Evolutionary conservation across 2,888 invertebrate species (phyloP).

Genomic region (Lycophotia porphyrea): DNA sequence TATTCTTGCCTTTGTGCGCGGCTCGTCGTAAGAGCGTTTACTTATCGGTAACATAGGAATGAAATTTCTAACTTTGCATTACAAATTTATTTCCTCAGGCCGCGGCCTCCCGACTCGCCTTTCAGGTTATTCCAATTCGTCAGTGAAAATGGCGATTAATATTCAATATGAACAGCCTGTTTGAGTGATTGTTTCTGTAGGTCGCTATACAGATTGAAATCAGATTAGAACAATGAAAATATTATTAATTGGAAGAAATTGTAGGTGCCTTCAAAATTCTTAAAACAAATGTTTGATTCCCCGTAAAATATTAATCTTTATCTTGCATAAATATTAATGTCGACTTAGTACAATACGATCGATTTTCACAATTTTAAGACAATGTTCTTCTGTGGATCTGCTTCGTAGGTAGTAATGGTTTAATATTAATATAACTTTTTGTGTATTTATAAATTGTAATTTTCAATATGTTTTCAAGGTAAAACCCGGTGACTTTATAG

Average conservation of each 20-base stretch:
- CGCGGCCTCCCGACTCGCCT: constrained; percentile 80
- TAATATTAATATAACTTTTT: constrained; percentile 2
- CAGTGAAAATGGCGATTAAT: constrained; percentile 89
- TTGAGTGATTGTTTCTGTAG: constrained; percentile 88
- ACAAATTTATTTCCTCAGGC: constrained; percentile 88
- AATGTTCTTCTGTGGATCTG: constrained; percentile 29
- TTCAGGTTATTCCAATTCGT: constrained; percentile 87
- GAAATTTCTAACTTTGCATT: constrained; percentile 90
- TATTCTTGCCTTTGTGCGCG: constrained; percentile 84
- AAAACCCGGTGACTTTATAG: neutral
- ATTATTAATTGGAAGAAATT: constrained; percentile 82
- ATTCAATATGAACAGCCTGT: constrained; percentile 89
- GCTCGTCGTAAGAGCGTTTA: constrained; percentile 82
- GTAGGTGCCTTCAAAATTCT: constrained; percentile 78
- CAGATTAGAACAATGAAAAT: constrained; percentile 80
- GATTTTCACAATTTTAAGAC: constrained; percentile 44
- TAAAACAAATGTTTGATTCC: constrained; percentile 80
- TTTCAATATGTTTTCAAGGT: neutral
- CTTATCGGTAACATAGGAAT: constrained; percentile 88
- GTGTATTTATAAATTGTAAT: neutral
- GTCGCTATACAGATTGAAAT: constrained; percentile 77
- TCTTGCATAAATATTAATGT: constrained; percentile 69
- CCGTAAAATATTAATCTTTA: constrained; percentile 77
- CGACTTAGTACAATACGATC: constrained; percentile 50
- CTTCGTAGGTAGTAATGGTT: constrained; percentile 12